phyloP scores from a whole-genome alignment of 2,113 vertebrate genomes.

The Neolamprologus variostigma region DNA sequence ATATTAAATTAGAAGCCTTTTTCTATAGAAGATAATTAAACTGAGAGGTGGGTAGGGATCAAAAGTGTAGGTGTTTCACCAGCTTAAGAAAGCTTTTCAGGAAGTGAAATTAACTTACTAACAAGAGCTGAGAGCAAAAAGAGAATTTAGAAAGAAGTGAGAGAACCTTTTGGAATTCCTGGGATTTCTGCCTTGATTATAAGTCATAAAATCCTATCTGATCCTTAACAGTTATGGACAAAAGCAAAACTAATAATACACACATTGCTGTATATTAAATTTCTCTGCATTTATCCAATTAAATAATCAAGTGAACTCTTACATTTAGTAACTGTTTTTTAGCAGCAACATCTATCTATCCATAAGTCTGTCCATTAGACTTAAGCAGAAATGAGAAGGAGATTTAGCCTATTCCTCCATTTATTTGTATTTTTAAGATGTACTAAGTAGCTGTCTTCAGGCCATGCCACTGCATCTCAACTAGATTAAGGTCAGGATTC shows the following conservation, averaged over 20 bases:
- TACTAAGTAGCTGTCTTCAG: background rate
- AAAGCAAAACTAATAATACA: background rate
- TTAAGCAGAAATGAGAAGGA: background rate
- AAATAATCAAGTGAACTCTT: background rate
- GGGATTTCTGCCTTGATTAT: background rate
- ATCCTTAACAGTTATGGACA: background rate
- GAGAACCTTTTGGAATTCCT: background rate
- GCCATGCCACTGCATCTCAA: background rate
- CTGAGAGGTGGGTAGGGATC: background rate
- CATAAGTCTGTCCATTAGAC: background rate
- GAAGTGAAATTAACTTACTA: background rate
- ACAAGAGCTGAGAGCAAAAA: background rate
- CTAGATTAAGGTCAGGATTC: background rate
- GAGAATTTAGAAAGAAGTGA: background rate
- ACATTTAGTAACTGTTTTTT: background rate
- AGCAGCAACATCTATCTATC: background rate
- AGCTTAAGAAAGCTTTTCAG: background rate
- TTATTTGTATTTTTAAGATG: background rate
- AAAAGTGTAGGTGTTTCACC: background rate
- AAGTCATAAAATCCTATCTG: background rate
- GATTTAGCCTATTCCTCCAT: background rate
- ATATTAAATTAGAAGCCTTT: background rate
- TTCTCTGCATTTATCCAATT: background rate
- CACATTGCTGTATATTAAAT: background rate
- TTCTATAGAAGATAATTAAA: constrained; percentile 22